A percentile compares a stretch with the other conserved stretches of the same genome.
Evolutionary conservation across 2,113 vertebrate species (phyloP).

Genomic region (Abramis brama): DNA sequence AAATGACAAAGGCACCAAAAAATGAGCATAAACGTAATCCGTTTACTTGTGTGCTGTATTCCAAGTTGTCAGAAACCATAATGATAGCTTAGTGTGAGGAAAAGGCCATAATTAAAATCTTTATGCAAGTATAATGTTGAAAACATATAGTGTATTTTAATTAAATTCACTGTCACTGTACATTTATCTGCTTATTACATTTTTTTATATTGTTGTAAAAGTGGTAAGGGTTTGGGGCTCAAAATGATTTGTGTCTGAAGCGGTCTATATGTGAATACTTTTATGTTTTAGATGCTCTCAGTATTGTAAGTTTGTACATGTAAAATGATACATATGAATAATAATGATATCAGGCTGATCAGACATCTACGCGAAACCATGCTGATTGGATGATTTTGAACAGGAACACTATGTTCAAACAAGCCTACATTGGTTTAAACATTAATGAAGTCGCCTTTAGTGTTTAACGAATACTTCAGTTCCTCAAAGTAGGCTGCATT

Average conservation of each 20-base stretch:
- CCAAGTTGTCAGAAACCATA: background rate
- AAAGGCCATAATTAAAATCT: background rate
- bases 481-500: slow-evolving; percentile 14
- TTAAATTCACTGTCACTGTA: background rate
- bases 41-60: background rate
- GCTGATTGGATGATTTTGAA: background rate
- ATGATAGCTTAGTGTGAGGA: background rate
- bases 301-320: background rate
- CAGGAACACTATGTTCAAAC: background rate
- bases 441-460: slow-evolving; percentile 23
- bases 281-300: background rate
- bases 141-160: background rate
- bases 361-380: background rate
- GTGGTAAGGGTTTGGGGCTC: background rate
- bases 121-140: background rate
- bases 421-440: background rate
- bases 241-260: background rate
- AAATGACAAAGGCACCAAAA: slow-evolving; percentile 1
- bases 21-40: background rate
- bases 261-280: background rate
- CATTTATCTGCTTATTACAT: background rate
- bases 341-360: background rate
- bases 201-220: background rate
- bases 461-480: slow-evolving; percentile 4
- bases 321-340: background rate